Conservation (phyloP, 2,797 vertebrate genomes). For the Pempheris klunzingeri region DNA sequence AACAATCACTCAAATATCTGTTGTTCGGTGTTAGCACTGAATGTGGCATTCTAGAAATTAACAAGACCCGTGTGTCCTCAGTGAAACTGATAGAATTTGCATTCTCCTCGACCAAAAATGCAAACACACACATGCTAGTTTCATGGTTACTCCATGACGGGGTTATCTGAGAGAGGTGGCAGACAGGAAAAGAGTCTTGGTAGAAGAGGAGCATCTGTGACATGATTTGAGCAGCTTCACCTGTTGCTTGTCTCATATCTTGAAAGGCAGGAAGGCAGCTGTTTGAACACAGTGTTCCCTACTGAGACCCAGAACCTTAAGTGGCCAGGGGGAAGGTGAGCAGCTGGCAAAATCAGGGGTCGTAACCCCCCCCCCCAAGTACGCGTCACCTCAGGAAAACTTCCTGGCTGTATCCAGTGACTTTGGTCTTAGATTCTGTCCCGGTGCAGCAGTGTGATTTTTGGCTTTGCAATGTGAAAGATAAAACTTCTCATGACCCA, state of each 20-base stretch:
- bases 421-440: constrained; percentile 54
- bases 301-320: constrained; percentile 61
- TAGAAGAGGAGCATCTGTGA: constrained; percentile 64
- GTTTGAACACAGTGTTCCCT: constrained; percentile 71
- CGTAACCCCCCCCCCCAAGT: constrained; percentile 62
- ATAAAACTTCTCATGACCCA: constrained; percentile 53
- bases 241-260: constrained; percentile 81
- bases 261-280: constrained; percentile 75
- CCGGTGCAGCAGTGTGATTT: constrained; percentile 51
- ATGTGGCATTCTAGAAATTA: not conserved
- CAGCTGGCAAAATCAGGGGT: constrained; percentile 78
- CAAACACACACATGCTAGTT: constrained; percentile 66
- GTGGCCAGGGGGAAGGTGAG: constrained; percentile 80
- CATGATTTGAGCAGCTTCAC: constrained; percentile 80
- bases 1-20: constrained; percentile 2
- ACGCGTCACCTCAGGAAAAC: constrained; percentile 70
- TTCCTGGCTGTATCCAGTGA: constrained; percentile 57
- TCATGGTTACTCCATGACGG: constrained; percentile 38
- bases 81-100: constrained; percentile 57
- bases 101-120: constrained; percentile 43
- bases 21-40: not conserved
- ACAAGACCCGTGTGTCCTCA: not conserved
- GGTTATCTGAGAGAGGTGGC: constrained; percentile 45
- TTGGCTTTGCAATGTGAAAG: constrained; percentile 52
- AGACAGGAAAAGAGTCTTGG: constrained; percentile 44